Evolutionary conservation across 2,797 vertebrate genomes (phyloP).

Genomic region (Peromyscus melanophrys): DNA sequence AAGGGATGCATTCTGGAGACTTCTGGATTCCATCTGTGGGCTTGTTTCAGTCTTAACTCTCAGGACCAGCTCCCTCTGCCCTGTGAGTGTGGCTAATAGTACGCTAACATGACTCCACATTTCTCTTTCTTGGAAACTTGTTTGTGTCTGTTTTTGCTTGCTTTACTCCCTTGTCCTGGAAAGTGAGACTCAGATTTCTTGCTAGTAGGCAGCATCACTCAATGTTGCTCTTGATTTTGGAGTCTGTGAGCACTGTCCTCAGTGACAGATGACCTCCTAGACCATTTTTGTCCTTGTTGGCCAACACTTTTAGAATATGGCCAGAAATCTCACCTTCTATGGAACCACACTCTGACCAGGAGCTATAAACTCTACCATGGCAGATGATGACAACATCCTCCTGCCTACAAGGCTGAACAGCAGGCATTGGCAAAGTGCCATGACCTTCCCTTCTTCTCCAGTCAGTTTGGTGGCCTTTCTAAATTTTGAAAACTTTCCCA

Average conservation of each 20-base stretch:
- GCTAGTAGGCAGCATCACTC: not conserved
- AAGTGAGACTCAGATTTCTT: not conserved
- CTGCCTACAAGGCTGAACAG: fast-evolving
- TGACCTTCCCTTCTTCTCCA: not conserved
- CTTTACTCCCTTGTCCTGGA: not conserved
- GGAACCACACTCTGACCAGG: no score
- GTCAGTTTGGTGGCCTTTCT: not conserved
- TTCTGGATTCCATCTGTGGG: fast-evolving
- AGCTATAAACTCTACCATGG: fast-evolving
- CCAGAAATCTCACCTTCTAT: not conserved
- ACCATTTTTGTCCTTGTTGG: not conserved
- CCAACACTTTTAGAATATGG: not conserved
- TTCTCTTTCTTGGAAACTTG: not conserved
- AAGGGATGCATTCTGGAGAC: not conserved
- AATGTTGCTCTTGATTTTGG: not conserved
- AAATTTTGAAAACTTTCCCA: no score
- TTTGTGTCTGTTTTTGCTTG: not conserved
- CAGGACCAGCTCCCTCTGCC: not conserved
- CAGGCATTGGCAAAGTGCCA: fast-evolving
- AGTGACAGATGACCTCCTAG: no score
- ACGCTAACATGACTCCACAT: no score
- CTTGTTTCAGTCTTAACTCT: no score
- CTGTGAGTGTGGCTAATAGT: no score
- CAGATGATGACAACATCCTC: not conserved
- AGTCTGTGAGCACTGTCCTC: fast-evolving